Conservation (phyloP, 2,113 vertebrate species). For the Tupaia chinensis region DNA sequence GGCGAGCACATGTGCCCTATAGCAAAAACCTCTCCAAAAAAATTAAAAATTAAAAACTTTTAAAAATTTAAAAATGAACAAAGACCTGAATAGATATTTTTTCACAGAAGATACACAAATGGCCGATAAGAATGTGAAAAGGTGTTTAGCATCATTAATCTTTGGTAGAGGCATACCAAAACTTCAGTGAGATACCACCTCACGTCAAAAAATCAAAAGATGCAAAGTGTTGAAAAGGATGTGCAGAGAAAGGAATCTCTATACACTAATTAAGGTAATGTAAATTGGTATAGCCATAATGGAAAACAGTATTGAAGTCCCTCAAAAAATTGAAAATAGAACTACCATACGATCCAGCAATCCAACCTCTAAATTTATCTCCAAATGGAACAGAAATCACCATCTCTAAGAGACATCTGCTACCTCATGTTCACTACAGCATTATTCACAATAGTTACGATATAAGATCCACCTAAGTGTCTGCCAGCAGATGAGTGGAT, state of each 20-base stretch:
- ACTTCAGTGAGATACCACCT: background rate
- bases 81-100: background rate
- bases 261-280: background rate
- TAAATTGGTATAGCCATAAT: background rate
- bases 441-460: background rate
- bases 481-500: background rate
- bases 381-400: background rate
- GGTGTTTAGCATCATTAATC: background rate
- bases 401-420: background rate
- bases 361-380: background rate
- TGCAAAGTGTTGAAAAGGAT: background rate
- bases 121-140: background rate
- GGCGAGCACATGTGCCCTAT: too few species aligned
- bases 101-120: background rate
- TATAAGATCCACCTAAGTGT: background rate
- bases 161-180: background rate
- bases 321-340: background rate
- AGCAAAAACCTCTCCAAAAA: too few species aligned
- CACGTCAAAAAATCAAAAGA: background rate
- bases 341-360: background rate
- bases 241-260: background rate
- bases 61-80: background rate
- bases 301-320: background rate
- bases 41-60: too few species aligned
- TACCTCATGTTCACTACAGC: background rate